phyloP scores from a whole-genome alignment of 2,113 vertebrate species.

The Leucoraja erinaceus region DNA sequence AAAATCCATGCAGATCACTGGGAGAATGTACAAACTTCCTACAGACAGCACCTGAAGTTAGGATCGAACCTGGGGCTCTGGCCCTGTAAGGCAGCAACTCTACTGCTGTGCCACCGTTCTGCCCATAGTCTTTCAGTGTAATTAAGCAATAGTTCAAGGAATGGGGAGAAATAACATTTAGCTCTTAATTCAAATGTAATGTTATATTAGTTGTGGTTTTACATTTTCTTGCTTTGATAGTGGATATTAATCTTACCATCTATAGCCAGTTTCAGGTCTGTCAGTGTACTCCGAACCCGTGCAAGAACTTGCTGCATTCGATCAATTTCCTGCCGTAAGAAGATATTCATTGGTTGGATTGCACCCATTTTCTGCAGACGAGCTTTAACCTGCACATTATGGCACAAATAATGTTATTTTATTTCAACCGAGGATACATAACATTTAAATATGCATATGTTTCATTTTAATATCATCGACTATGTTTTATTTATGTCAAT shows the following conservation, averaged over 20 bases:
- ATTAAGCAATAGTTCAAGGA: too few relatives aligned
- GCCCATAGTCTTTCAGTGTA: too few relatives aligned
- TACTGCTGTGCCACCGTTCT: too few relatives aligned
- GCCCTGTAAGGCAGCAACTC: too few relatives aligned
- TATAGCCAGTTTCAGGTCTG: conserved; percentile 68
- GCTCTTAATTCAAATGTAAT: background rate
- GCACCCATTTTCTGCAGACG: conserved; percentile 68
- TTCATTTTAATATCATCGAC: background rate
- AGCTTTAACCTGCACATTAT: conserved; percentile 57
- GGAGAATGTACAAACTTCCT: too few relatives aligned
- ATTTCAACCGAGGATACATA: background rate
- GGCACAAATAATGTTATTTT: background rate
- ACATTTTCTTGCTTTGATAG: background rate
- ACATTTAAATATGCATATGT: background rate
- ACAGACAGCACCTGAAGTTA: too few relatives aligned
- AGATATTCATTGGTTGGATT: conserved; percentile 71
- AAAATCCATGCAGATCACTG: too few relatives aligned
- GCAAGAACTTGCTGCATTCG: conserved; percentile 68
- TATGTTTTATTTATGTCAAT: background rate
- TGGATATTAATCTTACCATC: conserved; percentile 55
- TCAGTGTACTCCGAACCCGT: conserved; percentile 62
- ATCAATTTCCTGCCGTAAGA: conserved; percentile 71
- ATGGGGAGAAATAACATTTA: background rate
- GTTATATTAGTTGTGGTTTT: too few relatives aligned
- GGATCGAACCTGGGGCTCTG: too few relatives aligned